Base-by-base conservation (phyloP, 37 sponge, comb jelly and placozoan species). In the Halisarca cf. caerulea region DNA sequence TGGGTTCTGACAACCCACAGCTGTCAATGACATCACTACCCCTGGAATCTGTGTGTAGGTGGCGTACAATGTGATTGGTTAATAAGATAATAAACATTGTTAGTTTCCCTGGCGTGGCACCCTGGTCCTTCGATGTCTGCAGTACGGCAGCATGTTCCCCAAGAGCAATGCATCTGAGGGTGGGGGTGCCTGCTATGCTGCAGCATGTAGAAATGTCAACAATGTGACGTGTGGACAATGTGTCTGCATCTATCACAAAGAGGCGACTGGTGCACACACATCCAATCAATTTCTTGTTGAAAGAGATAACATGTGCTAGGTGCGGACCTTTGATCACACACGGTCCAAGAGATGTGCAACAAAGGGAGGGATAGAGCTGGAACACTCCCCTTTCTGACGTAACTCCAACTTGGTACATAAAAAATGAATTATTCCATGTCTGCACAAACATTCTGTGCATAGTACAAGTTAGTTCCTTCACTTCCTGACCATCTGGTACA, bases 191-290 rank as follows among this genome's bases (percentile, higher is more conserved):
- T 7, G 30, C 64, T 30, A 28, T 28, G 30, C 6, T 7, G 15
- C 64, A 62, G 15, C 64, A 62, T 30, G 25, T 28, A 30, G 64
- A 62, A 62, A 62, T 62, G 64, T 62, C 64, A 30, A 62, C 64
- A 7, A 30, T 62, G n/a, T 62, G 64, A 62, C 6, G 18, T n/a
- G 30, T n/a, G 30, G 64, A 62, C 30, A 62, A 28, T 20, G 64
- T 62, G 30, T 62, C 30, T 7, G 18, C 15, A 7, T 15, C 30
- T 7, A 62, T 8, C 6, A 62, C 64, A 62, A 62, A 62, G 64
- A 62, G 64, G 30, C 9, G 25, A 23, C 64, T 62, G 25, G 18
- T 23, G 6, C 4, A 6, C 18, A 62, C 25, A 28, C 6, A 62
- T 15, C 30, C 64, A 7, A 62, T 30, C 64, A 15, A 7, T 28